Evolutionary conservation across 2,888 invertebrate genomes (phyloP).

Genomic region (Lepidocyrtoides sp.): DNA sequence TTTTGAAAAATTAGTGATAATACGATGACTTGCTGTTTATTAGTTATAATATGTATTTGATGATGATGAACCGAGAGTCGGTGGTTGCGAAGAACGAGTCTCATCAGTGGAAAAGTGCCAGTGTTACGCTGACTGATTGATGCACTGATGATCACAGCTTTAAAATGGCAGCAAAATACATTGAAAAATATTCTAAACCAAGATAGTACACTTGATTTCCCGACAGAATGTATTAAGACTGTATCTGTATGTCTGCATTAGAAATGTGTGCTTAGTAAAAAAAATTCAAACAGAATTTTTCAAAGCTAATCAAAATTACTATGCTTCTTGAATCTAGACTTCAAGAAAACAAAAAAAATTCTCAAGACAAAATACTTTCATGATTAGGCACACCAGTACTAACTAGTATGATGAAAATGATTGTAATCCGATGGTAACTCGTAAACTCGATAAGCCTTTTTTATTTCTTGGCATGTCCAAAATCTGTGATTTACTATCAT

Average conservation of each 20-base stretch:
- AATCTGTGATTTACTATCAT: slow-evolving; percentile 48
- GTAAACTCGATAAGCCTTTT: slow-evolving; percentile 60
- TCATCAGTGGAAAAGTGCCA: not conserved
- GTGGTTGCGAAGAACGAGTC: not conserved
- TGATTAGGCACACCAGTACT: not conserved
- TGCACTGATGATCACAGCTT: not conserved
- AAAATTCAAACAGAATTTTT: slow-evolving; percentile 29
- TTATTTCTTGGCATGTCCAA: slow-evolving; percentile 61
- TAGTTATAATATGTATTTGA: too few relatives aligned
- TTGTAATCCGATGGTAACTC: slow-evolving; percentile 23
- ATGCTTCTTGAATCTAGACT: slow-evolving; percentile 22
- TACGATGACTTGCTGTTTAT: not conserved
- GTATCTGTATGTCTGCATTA: not conserved
- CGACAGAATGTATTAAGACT: not conserved
- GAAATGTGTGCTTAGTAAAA: too few relatives aligned
- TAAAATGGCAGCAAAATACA: not conserved
- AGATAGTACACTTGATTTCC: not conserved
- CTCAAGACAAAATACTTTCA: slow-evolving; percentile 19
- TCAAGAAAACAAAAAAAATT: slow-evolving; percentile 12
- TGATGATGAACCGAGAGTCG: not conserved
- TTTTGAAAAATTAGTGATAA: not conserved
- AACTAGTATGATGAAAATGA: slow-evolving; percentile 19
- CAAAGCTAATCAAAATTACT: not conserved
- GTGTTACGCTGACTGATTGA: not conserved
- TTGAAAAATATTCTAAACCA: not conserved